A percentile compares a stretch with the other conserved stretches of the same genome.
These are phyloP conservation scores for Solenopsis invicta DNA, from an alignment of 1,140 invertebrate species.

Conservation along the genomic window DNA sequence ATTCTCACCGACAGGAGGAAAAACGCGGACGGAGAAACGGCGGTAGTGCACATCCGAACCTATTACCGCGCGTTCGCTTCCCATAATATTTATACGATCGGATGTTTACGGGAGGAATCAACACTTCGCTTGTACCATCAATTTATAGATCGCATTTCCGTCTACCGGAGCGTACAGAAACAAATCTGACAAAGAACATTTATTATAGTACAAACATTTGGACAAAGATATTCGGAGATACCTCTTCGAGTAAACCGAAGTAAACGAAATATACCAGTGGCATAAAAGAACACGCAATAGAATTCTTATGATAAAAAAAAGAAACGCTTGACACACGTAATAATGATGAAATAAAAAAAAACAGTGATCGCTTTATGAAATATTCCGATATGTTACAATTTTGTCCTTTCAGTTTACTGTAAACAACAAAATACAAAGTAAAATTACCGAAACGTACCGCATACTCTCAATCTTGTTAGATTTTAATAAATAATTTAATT, in stretches of 20 bases:
- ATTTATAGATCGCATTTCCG: conserved; percentile 50
- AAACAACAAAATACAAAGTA: background rate
- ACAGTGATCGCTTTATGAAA: background rate
- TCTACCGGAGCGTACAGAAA: conserved; percentile 9
- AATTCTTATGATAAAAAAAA: background rate
- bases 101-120: conserved; percentile 49
- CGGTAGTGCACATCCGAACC: conserved; percentile 8
- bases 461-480: too few species aligned
- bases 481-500: too few species aligned
- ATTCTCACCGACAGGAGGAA: background rate
- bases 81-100: conserved; percentile 50
- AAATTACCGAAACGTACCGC: too few species aligned
- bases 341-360: background rate
- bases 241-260: conserved; percentile 2
- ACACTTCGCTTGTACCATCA: conserved; percentile 48
- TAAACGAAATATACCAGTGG: conserved; percentile 22
- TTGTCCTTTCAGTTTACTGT: background rate
- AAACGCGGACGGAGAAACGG: conserved; percentile 1
- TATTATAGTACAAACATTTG: conserved; percentile 35
- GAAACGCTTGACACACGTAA: background rate
- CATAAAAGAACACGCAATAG: conserved; percentile 2
- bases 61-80: conserved; percentile 31
- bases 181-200: conserved; percentile 39
- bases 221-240: background rate
- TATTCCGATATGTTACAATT: background rate